phyloP scores from a whole-genome alignment of 2,797 vertebrate species.

The Valencia hispanica region DNA sequence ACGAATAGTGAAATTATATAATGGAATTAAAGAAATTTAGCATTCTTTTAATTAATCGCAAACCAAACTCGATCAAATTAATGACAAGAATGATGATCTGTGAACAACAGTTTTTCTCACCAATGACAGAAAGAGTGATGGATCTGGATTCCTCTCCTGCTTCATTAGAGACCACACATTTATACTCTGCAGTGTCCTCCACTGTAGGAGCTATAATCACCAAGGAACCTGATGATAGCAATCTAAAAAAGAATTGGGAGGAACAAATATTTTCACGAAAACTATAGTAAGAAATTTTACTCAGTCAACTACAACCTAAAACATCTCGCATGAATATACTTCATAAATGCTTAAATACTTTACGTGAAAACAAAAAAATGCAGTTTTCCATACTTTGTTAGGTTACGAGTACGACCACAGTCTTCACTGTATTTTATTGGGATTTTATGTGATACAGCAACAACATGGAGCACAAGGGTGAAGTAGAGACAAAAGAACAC shows the following conservation, averaged over 20 bases:
- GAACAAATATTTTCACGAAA: neutral
- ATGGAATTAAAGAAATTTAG: neutral
- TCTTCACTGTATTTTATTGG: neutral
- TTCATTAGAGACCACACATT: conserved; percentile 88
- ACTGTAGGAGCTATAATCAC: conserved; percentile 93
- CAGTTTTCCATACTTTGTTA: neutral
- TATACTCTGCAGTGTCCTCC: conserved; percentile 90
- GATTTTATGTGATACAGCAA: neutral
- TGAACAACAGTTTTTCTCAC: conserved; percentile 69
- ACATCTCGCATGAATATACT: neutral
- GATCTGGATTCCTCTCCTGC: conserved; percentile 87
- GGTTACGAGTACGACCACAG: too few species aligned
- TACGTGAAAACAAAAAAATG: neutral
- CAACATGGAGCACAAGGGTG: neutral
- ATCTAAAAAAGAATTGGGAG: conserved; percentile 71
- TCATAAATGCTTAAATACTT: neutral
- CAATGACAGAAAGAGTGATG: conserved; percentile 90
- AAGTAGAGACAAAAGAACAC: neutral
- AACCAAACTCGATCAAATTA: neutral
- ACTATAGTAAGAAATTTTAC: neutral
- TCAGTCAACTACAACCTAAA: neutral
- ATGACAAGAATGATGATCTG: neutral
- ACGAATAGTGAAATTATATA: neutral
- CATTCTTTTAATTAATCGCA: neutral
- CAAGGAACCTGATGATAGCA: conserved; percentile 94